Evolutionary conservation across 1,140 invertebrate species (phyloP), one percentile per base, ranked within the genome.

Genomic region (Drosophila ananassae): DNA sequence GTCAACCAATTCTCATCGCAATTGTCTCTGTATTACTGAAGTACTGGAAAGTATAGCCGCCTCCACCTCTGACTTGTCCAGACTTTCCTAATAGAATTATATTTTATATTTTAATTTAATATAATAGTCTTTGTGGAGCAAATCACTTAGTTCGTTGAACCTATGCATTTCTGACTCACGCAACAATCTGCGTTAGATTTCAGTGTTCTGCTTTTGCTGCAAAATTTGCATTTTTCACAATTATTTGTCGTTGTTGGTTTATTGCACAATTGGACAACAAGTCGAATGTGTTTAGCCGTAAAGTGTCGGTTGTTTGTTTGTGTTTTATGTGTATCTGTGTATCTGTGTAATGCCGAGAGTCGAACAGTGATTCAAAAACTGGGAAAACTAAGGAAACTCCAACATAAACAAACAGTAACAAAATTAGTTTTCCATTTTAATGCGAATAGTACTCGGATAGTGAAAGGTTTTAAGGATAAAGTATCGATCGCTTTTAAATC

Each of bases 201-300:
- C 17, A 17, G 9, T 32, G 21, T 37, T 76, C 34, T 48, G 44
- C 44, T 51, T 72, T 53, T 28, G 46, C 44, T 62, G 22, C 30
- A 47, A 85, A 77, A 84, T 84, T 85, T 81, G 63, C 77, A 84
- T 84, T 76, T 84, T 66, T 59, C 52, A 59, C 78, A 80, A 69
- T 76, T 77, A 73, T 77, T 80, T 68, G 73, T 55, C 67, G 61
- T 57, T 79, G 80, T 77, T 68, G 48, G 72, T 77, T 73, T 76
- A 83, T 84, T 80, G 80, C 68, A 64, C 81, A 84, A 84, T 77
- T 69, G 67, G 63, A 85, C 72, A 80, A 75, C 79, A 83, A 83
- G 80, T 84, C 73, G 59, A 83, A 75, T 85, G 71, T 72, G 72
- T 69, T 75, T 76, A 79, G 72, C 56, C 64, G 79, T 79, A 72